These are phyloP conservation scores for Holothuria leucospilota DNA, from an alignment of 53 echinoderm and acorn worm species.

Conservation along the genomic window DNA sequence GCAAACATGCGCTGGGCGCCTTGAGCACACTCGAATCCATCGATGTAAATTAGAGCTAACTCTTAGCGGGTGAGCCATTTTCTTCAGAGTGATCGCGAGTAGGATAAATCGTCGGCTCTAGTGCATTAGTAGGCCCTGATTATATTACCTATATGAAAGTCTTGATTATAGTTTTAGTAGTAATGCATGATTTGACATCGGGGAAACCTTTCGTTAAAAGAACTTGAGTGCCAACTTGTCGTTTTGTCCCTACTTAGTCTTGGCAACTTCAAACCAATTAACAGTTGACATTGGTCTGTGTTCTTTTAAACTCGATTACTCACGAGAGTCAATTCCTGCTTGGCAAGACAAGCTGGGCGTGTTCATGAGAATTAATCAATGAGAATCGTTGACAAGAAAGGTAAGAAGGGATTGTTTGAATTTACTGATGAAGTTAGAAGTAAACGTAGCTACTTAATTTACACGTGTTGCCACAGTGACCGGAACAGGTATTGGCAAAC, in stretches of 20 bases:
- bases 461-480: too few relatives aligned
- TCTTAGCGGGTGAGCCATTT: slow-evolving; percentile 2
- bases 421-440: not conserved
- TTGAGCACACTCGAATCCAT: slow-evolving; percentile 26
- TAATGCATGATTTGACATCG: slow-evolving; percentile 34
- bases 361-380: slow-evolving; percentile 9
- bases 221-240: slow-evolving; percentile 11
- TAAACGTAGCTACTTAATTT: too few relatives aligned
- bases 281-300: slow-evolving; percentile 17
- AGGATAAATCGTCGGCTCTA: too few relatives aligned
- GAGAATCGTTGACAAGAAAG: not conserved
- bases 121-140: too few relatives aligned
- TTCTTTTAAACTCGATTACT: slow-evolving; percentile 27
- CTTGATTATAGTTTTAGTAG: slow-evolving; percentile 3
- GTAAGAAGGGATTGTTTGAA: not conserved
- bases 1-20: slow-evolving; percentile 30
- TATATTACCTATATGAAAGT: too few relatives aligned
- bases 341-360: not conserved
- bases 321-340: not conserved
- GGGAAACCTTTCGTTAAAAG: slow-evolving; percentile 25
- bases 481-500: too few relatives aligned
- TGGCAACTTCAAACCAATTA: slow-evolving; percentile 35
- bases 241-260: slow-evolving; percentile 9
- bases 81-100: too few relatives aligned
- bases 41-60: slow-evolving; percentile 20